Conservation (phyloP, 2,888 invertebrate genomes). For the Arge pagana region DNA sequence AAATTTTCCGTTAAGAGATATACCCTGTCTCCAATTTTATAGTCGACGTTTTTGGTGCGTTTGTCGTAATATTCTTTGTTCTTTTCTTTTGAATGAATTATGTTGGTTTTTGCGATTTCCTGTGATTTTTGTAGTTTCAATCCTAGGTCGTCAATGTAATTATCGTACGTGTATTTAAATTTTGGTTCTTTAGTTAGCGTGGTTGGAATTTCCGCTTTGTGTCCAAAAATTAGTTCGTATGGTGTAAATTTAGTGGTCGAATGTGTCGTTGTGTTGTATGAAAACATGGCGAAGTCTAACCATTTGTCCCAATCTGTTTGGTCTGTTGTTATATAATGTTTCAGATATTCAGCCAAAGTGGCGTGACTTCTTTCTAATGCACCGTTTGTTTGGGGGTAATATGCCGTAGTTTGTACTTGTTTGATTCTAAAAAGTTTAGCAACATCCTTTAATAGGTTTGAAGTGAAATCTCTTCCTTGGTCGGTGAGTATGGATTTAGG, state of each 20-base stretch:
- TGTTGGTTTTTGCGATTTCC: conserved; percentile 36
- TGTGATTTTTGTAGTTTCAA: conserved; percentile 33
- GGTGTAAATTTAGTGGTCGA: conserved; percentile 39
- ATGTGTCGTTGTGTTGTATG: conserved; percentile 41
- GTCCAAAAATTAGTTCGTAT: conserved; percentile 41
- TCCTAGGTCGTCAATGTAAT: conserved; percentile 33
- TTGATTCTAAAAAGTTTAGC: conserved; percentile 41
- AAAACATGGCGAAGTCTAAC: conserved; percentile 40
- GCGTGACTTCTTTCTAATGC: conserved; percentile 44
- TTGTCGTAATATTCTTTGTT: conserved; percentile 35
- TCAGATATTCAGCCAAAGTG: conserved; percentile 42
- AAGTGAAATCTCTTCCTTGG: conserved; percentile 39
- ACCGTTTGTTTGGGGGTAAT: conserved; percentile 44
- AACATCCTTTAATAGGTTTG: conserved; percentile 38
- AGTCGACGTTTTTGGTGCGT: conserved; percentile 25
- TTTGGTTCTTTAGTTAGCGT: conserved; percentile 37
- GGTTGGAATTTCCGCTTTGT: conserved; percentile 34
- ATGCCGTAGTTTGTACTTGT: conserved; percentile 40
- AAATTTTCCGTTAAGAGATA: conserved; percentile 26
- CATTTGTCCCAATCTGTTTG: conserved; percentile 45
- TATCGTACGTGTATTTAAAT: conserved; percentile 40
- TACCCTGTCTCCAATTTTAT: conserved; percentile 32
- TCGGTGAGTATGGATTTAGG: conserved; percentile 41
- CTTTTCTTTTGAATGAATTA: conserved; percentile 32
- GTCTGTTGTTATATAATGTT: conserved; percentile 39